phyloP scores from a whole-genome alignment of 2,797 vertebrate genomes.

The Astyanax mexicanus region DNA sequence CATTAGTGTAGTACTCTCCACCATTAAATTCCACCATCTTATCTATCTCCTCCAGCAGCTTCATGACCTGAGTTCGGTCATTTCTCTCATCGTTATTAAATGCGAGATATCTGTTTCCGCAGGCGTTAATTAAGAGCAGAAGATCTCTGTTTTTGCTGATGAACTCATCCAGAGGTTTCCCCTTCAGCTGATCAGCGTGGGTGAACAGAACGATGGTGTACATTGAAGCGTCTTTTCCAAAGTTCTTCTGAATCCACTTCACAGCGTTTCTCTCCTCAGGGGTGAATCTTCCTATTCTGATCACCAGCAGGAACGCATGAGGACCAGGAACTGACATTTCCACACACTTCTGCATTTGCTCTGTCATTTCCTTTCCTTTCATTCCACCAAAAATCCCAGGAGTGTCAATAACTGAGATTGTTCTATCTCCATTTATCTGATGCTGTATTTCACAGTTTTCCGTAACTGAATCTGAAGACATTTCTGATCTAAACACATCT shows the following conservation, averaged over 20 bases:
- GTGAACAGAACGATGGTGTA: conserved; percentile 80
- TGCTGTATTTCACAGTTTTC: not conserved
- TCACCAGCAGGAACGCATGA: conserved; percentile 74
- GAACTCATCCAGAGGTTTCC: too few species aligned
- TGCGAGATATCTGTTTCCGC: conserved; percentile 73
- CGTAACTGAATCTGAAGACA: not conserved
- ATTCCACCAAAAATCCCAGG: conserved; percentile 73
- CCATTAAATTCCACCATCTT: conserved; percentile 74
- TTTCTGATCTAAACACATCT: not conserved
- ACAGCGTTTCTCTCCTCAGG: conserved; percentile 71
- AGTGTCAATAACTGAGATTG: conserved; percentile 74
- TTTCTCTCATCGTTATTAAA: conserved; percentile 73
- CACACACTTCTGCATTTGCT: conserved; percentile 65
- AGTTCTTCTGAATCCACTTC: conserved; percentile 79
- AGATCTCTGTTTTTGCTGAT: too few species aligned
- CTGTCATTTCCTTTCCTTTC: conserved; percentile 65
- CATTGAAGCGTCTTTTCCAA: conserved; percentile 74
- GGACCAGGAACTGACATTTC: conserved; percentile 64
- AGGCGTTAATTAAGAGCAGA: conserved; percentile 70
- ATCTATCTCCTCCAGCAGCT: conserved; percentile 73
- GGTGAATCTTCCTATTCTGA: conserved; percentile 60
- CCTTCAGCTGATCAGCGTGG: conserved; percentile 70
- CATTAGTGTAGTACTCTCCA: conserved; percentile 75
- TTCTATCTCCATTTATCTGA: conserved; percentile 54
- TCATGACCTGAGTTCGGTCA: conserved; percentile 65